Base-by-base conservation (phyloP, 92 coral and sea anemone species). In the Umimayanthus chanpuru region DNA sequence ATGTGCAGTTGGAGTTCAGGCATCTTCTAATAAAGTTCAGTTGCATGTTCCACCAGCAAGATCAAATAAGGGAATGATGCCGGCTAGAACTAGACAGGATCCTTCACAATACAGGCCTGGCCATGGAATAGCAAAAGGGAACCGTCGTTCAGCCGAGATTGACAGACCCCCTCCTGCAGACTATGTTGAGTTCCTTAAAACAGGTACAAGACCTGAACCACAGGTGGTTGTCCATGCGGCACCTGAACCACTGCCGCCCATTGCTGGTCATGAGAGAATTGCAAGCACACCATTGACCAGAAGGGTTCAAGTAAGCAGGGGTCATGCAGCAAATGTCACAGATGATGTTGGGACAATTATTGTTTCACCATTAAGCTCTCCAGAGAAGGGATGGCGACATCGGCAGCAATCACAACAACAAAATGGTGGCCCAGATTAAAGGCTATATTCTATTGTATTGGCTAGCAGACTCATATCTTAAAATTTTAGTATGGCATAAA, bases 321-420 rank as follows among this genome's bases (percentile, higher is more conserved):
- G 92, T 23, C 95, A 95, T 66, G 86, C 81, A 25, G 73, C 94
- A 15, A 82, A 81, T 4, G 80, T 91, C 10, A 43, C 93, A 30
- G 99, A 97, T 65, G 99, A 97, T 66, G 94, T 95, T 55, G 96
- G 98, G 38, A 95, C 92, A 76, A 92, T 97, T 25, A 91, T 97
- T 76, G 96, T 97, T 55, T 95, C 99, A 10, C 99, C 99, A 11
- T 85, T 97, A 28, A 95, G 98, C 68, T 97, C 99, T 58, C 99
- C 99, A 7, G 99, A 97, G 89, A 97, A 97, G 84, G 98, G 98
- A 38, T 97, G 99, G 99, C 88, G 98, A 79, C 99, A 95, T 67
- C 90, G 85, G 68, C 96, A 93, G 68, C 94, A 90, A 10, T 83
- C 98, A 16, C 98, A 91, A 30, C 98, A 91, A 39, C 96, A 95